Conservation (phyloP, 37 sponge, comb jelly and placozoan species). For the Axinella damicornis region DNA sequence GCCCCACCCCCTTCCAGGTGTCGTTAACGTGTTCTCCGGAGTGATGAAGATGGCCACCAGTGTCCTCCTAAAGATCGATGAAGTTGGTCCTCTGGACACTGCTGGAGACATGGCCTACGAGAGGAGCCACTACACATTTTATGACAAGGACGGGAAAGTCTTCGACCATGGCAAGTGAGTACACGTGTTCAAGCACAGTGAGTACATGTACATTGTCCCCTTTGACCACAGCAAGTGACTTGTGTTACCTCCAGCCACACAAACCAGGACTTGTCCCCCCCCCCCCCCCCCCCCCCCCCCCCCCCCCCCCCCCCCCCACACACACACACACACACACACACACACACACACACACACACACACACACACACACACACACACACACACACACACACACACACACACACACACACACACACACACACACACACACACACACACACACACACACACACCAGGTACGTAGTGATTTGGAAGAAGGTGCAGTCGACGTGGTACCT, state of each 20-base stretch:
- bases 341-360: too few species aligned
- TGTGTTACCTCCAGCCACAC: not conserved
- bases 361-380: too few species aligned
- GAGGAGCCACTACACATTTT: slow-evolving; percentile 66
- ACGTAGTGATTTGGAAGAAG: slow-evolving; percentile 88
- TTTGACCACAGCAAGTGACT: slow-evolving; percentile 81
- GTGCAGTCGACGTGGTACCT: slow-evolving; percentile 70
- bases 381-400: too few species aligned
- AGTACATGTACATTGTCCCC: not conserved
- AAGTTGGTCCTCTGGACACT: slow-evolving; percentile 68
- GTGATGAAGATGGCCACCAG: slow-evolving; percentile 55
- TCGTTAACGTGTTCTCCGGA: slow-evolving; percentile 40
- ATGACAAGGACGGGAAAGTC: slow-evolving; percentile 39
- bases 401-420: too few species aligned
- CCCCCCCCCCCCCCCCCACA: too few species aligned
- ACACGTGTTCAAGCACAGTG: too few species aligned
- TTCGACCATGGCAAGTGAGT: slow-evolving; percentile 85
- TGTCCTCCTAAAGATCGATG: slow-evolving; percentile 52
- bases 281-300: too few species aligned
- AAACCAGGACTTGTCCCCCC: too few species aligned
- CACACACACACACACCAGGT: slow-evolving; percentile 29
- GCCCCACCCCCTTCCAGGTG: slow-evolving; percentile 36
- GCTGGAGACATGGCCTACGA: slow-evolving; percentile 54
- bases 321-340: too few species aligned
- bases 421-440: too few species aligned